Evolutionary conservation across 2,888 invertebrate species (phyloP).

Genomic region (Diachrysia chrysitis): DNA sequence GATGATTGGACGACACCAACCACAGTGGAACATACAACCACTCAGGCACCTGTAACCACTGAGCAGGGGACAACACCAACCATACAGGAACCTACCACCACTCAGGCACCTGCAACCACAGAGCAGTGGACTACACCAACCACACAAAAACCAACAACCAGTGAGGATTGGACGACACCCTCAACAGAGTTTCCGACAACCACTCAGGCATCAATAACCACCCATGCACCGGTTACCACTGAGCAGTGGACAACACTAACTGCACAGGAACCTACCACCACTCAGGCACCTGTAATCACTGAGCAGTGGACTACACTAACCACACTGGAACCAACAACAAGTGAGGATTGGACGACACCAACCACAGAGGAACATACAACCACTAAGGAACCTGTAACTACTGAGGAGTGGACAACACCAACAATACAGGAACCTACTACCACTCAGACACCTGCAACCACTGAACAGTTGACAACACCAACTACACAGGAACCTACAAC

Average conservation of each 20-base stretch:
- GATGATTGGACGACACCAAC: background rate
- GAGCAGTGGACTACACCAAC: background rate
- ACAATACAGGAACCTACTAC: background rate
- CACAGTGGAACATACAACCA: constrained; percentile 2
- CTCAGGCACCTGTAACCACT: background rate
- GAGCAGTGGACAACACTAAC: background rate
- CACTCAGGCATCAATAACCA: no score
- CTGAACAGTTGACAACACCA: background rate
- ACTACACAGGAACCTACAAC: background rate
- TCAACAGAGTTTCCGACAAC: no score
- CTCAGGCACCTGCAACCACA: constrained; percentile 8
- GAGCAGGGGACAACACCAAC: constrained; percentile 14
- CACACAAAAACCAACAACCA: background rate
- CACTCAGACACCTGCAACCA: background rate
- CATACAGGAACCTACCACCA: constrained; percentile 1
- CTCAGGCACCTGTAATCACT: no score
- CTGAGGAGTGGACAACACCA: background rate
- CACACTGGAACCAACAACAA: no score
- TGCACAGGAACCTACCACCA: no score
- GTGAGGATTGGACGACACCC: no score
- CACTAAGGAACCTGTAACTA: constrained; percentile 12
- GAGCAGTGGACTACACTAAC: no score
- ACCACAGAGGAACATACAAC: constrained; percentile 11
- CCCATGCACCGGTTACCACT: background rate
- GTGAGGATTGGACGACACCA: constrained; percentile 6